phyloP scores from a whole-genome alignment of 2,888 invertebrate genomes.

The Omphaloscelis lunosa region DNA sequence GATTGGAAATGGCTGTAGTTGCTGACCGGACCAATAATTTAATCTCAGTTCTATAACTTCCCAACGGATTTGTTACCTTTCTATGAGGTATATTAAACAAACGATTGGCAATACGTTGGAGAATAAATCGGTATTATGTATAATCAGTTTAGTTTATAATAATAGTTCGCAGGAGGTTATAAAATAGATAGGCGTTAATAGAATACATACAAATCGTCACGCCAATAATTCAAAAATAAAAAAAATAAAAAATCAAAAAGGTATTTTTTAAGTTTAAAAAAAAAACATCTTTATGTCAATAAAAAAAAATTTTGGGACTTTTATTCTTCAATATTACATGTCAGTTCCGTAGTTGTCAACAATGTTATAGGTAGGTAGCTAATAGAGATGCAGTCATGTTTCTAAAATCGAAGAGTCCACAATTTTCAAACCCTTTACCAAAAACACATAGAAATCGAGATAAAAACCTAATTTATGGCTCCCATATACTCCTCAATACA shows the following conservation, averaged over 20 bases:
- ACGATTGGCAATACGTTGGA: background rate
- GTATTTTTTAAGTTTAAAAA: too few relatives aligned
- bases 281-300: too few relatives aligned
- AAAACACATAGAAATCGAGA: background rate
- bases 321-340: background rate
- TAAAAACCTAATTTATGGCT: constrained; percentile 22
- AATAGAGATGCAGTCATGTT: background rate
- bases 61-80: constrained; percentile 1
- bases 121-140: background rate
- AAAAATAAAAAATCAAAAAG: too few relatives aligned
- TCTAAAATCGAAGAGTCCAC: background rate
- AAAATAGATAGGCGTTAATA: too few relatives aligned
- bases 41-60: constrained; percentile 19
- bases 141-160: background rate
- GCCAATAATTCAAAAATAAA: too few relatives aligned
- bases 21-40: constrained; percentile 26
- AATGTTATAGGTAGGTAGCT: background rate
- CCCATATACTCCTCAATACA: constrained; percentile 31
- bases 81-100: background rate
- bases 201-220: too few relatives aligned
- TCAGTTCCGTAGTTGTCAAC: background rate
- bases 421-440: background rate
- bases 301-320: background rate
- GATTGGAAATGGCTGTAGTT: constrained; percentile 24
- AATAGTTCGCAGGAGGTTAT: background rate